Evolutionary conservation across 2,797 vertebrate species (phyloP).

Genomic region (Trematomus bernacchii): DNA sequence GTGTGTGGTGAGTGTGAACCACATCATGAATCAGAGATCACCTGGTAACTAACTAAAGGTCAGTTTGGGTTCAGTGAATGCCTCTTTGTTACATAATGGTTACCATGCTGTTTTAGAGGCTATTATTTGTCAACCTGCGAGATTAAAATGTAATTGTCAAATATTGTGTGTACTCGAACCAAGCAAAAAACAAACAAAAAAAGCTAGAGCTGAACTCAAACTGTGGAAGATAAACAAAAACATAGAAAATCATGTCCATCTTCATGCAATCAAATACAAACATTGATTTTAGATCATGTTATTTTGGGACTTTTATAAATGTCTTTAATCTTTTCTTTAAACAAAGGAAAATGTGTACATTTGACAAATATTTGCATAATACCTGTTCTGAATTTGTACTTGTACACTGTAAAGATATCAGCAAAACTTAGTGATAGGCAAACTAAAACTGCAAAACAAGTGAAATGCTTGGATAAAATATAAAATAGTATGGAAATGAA

Average conservation of each 20-base stretch:
- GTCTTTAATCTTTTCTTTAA: too few relatives aligned
- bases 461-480: background rate
- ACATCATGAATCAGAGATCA: background rate
- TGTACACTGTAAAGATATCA: background rate
- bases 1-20: background rate
- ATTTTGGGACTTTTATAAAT: too few relatives aligned
- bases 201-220: background rate
- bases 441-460: background rate
- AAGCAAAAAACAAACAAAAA: background rate
- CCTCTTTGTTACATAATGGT: too few relatives aligned
- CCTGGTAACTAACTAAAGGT: background rate
- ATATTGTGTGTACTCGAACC: background rate
- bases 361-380: background rate
- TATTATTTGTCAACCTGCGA: background rate
- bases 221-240: background rate
- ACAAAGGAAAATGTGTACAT: background rate
- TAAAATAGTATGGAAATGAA: background rate
- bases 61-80: background rate
- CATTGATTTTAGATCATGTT: too few relatives aligned
- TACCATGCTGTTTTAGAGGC: background rate
- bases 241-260: background rate
- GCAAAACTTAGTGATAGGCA: background rate
- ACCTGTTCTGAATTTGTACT: background rate
- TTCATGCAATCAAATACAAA: background rate
- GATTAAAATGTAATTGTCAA: background rate